A percentile compares a stretch with the other conserved stretches of the same genome.
Evolutionary conservation across 2,113 vertebrate genomes (phyloP).

Genomic region (human): GRCh38 chr1:19043501-19044000

Average conservation of each 20-base stretch:
- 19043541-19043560: fast-evolving
- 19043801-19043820: background rate
- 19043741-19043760: background rate
- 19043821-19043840: background rate
- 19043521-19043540: too few species aligned
- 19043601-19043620: background rate
- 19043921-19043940: background rate
- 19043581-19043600: fast-evolving
- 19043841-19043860: fast-evolving
- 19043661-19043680: background rate
- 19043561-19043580: too few species aligned
- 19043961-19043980: background rate
- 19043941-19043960: background rate
- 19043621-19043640: background rate
- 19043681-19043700: background rate
- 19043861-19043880: background rate
- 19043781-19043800: fast-evolving
- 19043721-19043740: background rate
- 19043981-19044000: background rate
- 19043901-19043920: background rate
- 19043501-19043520: background rate
- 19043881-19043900: background rate
- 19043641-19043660: background rate
- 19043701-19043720: background rate
- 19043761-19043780: background rate